Evolutionary conservation across 2,113 vertebrate genomes (phyloP).

Genomic region (Coptodon rendalli): DNA sequence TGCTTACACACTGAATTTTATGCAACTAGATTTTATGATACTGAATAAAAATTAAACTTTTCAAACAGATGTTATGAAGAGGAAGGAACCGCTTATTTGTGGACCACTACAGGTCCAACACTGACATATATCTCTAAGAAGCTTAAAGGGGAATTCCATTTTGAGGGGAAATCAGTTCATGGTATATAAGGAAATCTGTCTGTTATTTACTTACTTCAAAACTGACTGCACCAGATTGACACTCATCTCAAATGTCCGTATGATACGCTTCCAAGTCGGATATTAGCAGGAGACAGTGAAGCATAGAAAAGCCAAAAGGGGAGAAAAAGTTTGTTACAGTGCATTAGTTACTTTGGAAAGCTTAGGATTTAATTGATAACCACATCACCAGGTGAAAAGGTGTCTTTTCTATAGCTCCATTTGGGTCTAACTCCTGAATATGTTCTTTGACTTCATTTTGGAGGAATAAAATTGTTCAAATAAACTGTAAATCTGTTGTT

Average conservation of each 20-base stretch:
- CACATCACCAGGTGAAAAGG: background rate
- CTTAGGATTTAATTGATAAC: background rate
- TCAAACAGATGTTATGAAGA: background rate
- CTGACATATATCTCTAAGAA: background rate
- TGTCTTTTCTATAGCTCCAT: background rate
- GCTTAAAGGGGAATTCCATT: fast-evolving
- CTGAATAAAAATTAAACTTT: background rate
- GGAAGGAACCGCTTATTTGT: background rate
- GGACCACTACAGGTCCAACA: background rate
- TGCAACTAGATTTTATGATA: background rate
- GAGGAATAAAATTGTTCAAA: background rate
- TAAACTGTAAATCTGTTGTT: background rate
- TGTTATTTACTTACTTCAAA: background rate
- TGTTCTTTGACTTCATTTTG: background rate
- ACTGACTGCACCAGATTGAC: background rate
- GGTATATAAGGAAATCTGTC: background rate
- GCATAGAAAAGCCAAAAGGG: background rate
- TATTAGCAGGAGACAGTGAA: background rate
- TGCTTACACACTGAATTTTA: background rate
- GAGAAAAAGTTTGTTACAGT: background rate
- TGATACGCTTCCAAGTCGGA: background rate
- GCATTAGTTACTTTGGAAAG: background rate
- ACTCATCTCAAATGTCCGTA: background rate
- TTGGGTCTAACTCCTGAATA: background rate
- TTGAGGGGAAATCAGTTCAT: background rate